Evolutionary conservation across 2,797 vertebrate species (phyloP), one percentile per base, ranked within the genome.

Genomic region (Martes flavigula): DNA sequence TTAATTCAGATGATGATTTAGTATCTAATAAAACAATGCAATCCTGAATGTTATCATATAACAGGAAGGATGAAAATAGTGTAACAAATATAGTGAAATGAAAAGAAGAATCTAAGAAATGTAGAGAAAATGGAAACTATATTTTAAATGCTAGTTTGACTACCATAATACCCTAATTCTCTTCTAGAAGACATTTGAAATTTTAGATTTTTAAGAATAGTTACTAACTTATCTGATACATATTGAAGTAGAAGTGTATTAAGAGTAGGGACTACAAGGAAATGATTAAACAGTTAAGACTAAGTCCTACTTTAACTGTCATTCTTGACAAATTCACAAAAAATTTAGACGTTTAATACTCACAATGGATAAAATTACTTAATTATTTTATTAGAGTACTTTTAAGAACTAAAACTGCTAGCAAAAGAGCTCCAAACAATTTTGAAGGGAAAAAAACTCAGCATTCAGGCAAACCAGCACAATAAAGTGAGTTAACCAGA

Each of bases 241-340:
- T 90, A 82, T 35, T 95, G 40, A 93, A 93, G 15, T 75, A 20
- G n/a, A 98, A 95, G 51, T 82, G 9, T 95, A 64, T 84, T 93
- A 77, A 95, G 32, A 93, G 17, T 51, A 51, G 7, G 25, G 5
- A 92, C 17, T 91, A 0, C 0, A 85, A 96, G 32, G 5, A 92
- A 97, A 86, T 95, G 54, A 95, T 94, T 78, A 90, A 87, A 77
- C 70, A 85, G 95, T 87, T 54, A 66, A 86, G 73, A 79, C 87
- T 81, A 96, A 96, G 40, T 87, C 11, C 35, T 95, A 82, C 0
- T 96, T 95, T 94, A 96, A 64, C 77, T 97, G 40, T 91, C 72
- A 94, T 90, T 91, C 18, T 88, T 89, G 13, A 23, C 93, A 77
- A 94, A 94, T 21, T 77, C 70, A 21, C 23, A 77, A 96, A 86